A percentile compares a stretch with the other conserved stretches of the same genome.
phyloP scores from a whole-genome alignment of 2,888 invertebrate genomes.

The Galerucella pusilla region DNA sequence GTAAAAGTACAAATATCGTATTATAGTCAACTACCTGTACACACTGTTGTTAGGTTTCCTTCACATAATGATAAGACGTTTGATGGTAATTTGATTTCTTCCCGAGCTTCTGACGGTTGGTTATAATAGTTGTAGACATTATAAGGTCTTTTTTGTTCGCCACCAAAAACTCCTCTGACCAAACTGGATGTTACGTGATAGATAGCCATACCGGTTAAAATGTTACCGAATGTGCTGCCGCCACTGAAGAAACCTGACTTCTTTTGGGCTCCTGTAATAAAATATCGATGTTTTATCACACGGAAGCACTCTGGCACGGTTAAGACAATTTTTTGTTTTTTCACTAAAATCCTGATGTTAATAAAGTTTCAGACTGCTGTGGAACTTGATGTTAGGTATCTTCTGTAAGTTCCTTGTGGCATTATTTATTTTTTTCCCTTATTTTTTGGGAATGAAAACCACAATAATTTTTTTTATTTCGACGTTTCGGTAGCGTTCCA shows the following conservation, averaged over 20 bases:
- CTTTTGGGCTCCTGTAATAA: conserved; percentile 37
- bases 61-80: conserved; percentile 58
- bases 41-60: conserved; percentile 57
- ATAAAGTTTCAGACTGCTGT: too few relatives aligned
- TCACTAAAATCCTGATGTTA: too few relatives aligned
- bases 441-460: too few relatives aligned
- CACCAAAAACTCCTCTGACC: conserved; percentile 40
- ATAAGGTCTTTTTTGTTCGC: conserved; percentile 49
- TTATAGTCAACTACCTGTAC: conserved; percentile 50
- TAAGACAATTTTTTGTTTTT: too few relatives aligned
- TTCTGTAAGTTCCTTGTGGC: too few relatives aligned
- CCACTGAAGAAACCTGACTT: conserved; percentile 55
- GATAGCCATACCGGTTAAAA: conserved; percentile 58
- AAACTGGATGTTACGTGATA: conserved; percentile 54
- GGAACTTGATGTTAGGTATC: too few relatives aligned
- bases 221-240: conserved; percentile 56
- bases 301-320: too few relatives aligned
- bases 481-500: too few relatives aligned
- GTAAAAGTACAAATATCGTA: too few relatives aligned
- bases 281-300: too few relatives aligned
- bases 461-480: too few relatives aligned
- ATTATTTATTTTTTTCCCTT: too few relatives aligned
- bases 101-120: conserved; percentile 54
- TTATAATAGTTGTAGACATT: conserved; percentile 61
- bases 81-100: conserved; percentile 58